These are phyloP conservation scores for Caenorhabditis brenneri DNA, from an alignment of 1,140 invertebrate genomes.

Conservation along the genomic window DNA sequence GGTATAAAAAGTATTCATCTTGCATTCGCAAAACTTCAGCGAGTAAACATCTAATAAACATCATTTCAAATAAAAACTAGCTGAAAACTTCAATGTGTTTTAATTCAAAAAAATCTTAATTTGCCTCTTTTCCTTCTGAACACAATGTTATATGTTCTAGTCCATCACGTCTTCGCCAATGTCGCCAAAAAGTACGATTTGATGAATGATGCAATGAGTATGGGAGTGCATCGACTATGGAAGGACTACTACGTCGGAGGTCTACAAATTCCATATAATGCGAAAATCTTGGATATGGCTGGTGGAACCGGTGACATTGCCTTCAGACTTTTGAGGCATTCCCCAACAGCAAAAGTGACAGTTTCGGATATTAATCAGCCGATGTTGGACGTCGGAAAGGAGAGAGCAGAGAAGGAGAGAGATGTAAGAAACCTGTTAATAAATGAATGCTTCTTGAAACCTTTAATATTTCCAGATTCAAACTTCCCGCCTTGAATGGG, in stretches of 20 bases:
- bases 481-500: slow-evolving; percentile 75
- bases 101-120: neutral
- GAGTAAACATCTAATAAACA: too few species aligned
- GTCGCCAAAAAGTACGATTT: slow-evolving; percentile 91
- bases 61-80: too few species aligned
- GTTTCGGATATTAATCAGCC: slow-evolving; percentile 90
- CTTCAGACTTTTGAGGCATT: slow-evolving; percentile 78
- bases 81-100: too few species aligned
- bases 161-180: slow-evolving; percentile 83
- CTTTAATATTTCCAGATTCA: too few species aligned
- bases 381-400: slow-evolving; percentile 90
- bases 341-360: slow-evolving; percentile 75
- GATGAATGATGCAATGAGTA: slow-evolving; percentile 98
- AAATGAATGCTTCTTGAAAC: too few species aligned
- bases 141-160: too few species aligned
- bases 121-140: too few species aligned
- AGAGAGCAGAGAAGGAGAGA: slow-evolving; percentile 75
- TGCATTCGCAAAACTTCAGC: too few species aligned
- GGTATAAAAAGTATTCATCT: too few species aligned
- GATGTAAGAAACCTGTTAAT: too few species aligned
- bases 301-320: slow-evolving; percentile 93
- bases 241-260: slow-evolving; percentile 86
- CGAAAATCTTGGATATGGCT: slow-evolving; percentile 84
- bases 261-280: slow-evolving; percentile 30
- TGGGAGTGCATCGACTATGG: slow-evolving; percentile 92